Evolutionary conservation across 1,140 invertebrate genomes (phyloP).

Genomic region (Euura lappo): DNA sequence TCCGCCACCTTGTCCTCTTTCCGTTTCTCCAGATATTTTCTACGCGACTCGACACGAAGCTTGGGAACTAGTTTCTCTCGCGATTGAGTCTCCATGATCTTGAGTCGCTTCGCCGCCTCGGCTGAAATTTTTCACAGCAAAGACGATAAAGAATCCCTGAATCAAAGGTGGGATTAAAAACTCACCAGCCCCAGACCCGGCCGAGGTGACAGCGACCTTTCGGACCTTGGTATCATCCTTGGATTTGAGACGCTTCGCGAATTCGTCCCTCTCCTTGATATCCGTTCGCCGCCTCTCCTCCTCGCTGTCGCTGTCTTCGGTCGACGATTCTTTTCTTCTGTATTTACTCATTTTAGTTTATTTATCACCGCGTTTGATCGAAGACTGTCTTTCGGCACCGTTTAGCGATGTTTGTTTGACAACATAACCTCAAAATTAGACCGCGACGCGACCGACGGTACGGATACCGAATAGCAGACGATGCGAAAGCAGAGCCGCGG

Average conservation of each 20-base stretch:
- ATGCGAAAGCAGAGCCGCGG: slow-evolving; percentile 22
- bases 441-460: too few species aligned
- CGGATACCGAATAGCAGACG: background rate
- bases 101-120: slow-evolving; percentile 90
- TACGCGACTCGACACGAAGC: slow-evolving; percentile 87
- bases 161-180: background rate
- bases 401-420: too few species aligned
- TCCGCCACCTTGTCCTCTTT: slow-evolving; percentile 97
- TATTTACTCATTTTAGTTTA: slow-evolving; percentile 55
- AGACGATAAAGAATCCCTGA: too few species aligned
- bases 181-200: slow-evolving; percentile 57
- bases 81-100: slow-evolving; percentile 82
- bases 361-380: too few species aligned
- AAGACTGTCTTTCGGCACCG: too few species aligned
- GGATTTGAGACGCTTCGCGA: slow-evolving; percentile 85
- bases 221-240: slow-evolving; percentile 90
- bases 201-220: slow-evolving; percentile 73
- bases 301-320: slow-evolving; percentile 67
- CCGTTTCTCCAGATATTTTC: slow-evolving; percentile 94
- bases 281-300: slow-evolving; percentile 77
- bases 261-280: slow-evolving; percentile 93
- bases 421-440: too few species aligned
- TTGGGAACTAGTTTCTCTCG: slow-evolving; percentile 86
- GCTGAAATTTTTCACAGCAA: slow-evolving; percentile 25
- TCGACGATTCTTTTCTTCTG: slow-evolving; percentile 59